phyloP scores from a whole-genome alignment of 92 coral and sea anemone genomes.

The Siderastrea radians region DNA sequence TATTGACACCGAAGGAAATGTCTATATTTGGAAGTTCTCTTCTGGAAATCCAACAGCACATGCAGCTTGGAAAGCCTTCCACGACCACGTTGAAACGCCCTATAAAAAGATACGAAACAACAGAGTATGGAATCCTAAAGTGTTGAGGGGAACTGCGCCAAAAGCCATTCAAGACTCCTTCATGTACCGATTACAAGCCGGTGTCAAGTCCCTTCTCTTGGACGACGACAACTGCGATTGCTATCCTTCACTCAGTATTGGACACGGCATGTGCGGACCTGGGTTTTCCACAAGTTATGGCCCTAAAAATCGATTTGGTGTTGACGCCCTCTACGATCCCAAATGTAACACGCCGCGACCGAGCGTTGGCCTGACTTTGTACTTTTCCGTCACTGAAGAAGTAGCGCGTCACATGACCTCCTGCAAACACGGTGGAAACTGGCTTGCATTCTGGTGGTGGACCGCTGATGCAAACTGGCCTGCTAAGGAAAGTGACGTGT shows the following conservation, averaged over 20 bases:
- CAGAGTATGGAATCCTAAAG: slow-evolving; percentile 65
- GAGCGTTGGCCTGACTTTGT: slow-evolving; percentile 69
- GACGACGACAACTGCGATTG: slow-evolving; percentile 90
- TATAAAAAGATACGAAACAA: slow-evolving; percentile 34
- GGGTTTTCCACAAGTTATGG: slow-evolving; percentile 61
- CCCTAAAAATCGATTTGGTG: slow-evolving; percentile 71
- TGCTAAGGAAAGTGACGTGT: slow-evolving; percentile 61
- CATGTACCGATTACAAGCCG: slow-evolving; percentile 80
- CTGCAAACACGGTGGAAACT: slow-evolving; percentile 77
- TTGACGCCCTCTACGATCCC: slow-evolving; percentile 67
- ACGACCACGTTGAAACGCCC: slow-evolving; percentile 60
- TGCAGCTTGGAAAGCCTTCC: slow-evolving; percentile 73
- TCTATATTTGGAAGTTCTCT: slow-evolving; percentile 65
- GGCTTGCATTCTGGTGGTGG: slow-evolving; percentile 94
- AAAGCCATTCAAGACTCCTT: slow-evolving; percentile 77
- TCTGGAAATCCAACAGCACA: slow-evolving; percentile 75
- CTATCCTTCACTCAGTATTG: slow-evolving; percentile 64
- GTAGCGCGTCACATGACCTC: slow-evolving; percentile 59
- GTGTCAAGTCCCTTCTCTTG: slow-evolving; percentile 75
- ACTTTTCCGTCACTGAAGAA: slow-evolving; percentile 39
- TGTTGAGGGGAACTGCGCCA: slow-evolving; percentile 70
- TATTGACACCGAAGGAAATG: slow-evolving; percentile 72
- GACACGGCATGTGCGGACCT: slow-evolving; percentile 48
- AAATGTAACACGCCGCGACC: slow-evolving; percentile 75
- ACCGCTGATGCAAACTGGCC: slow-evolving; percentile 80